Conservation (phyloP, 2,797 vertebrate genomes). For the Cottoperca gobio region DNA sequence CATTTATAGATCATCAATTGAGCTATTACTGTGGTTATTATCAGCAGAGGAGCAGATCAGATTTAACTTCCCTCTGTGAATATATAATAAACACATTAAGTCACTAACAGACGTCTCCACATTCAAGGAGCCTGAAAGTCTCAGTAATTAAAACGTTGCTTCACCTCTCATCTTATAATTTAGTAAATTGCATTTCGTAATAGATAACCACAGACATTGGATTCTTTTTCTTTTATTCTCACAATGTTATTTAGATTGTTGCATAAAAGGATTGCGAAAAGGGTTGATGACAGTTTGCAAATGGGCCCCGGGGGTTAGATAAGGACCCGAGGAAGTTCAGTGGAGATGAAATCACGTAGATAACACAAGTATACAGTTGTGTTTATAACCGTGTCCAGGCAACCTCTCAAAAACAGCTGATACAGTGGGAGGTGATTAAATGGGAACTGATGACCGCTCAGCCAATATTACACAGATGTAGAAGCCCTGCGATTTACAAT, state of each 20-base stretch:
- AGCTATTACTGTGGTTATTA: conserved; percentile 38
- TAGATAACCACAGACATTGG: background rate
- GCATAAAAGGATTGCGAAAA: conserved; percentile 3
- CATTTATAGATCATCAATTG: conserved; percentile 5
- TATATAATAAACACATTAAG: no score
- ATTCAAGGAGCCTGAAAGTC: conserved; percentile 1
- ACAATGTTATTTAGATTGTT: conserved; percentile 5
- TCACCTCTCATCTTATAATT: conserved; percentile 4
- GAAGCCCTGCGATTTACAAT: conserved; percentile 44
- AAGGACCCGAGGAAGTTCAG: conserved; percentile 35
- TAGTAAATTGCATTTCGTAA: background rate
- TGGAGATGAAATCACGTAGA: conserved; percentile 24
- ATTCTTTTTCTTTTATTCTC: conserved; percentile 21
- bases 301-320: conserved; percentile 23
- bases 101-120: conserved; percentile 6
- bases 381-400: conserved; percentile 55
- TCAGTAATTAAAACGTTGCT: conserved; percentile 21
- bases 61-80: conserved; percentile 1
- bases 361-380: conserved; percentile 38
- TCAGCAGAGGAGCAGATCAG: conserved; percentile 42
- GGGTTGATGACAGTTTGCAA: conserved; percentile 11
- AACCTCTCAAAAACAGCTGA: conserved; percentile 43
- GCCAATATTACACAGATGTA: conserved; percentile 27
- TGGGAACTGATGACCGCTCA: conserved; percentile 28
- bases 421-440: conserved; percentile 30